Conservation (phyloP, 1,140 invertebrate genomes). For the Lamellibrachia luymesi region DNA sequence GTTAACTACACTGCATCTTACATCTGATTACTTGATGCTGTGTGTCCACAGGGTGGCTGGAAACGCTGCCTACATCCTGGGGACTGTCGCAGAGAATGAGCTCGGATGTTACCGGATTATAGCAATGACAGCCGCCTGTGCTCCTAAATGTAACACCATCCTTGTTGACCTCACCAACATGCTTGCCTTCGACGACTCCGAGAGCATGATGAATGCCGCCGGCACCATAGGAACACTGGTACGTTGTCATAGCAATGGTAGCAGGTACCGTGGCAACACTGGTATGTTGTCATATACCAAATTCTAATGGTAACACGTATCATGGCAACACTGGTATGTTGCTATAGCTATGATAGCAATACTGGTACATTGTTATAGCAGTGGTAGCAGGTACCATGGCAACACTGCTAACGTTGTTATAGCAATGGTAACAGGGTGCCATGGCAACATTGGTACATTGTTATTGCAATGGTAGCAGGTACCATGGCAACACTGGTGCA, state of each 20-base stretch:
- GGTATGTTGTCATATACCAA: too few species aligned
- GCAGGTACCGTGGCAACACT: too few species aligned
- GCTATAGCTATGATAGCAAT: not conserved
- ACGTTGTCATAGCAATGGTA: slow-evolving; percentile 18
- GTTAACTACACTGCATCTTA: too few species aligned
- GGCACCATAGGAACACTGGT: slow-evolving; percentile 57
- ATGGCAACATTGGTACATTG: too few species aligned
- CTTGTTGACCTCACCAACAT: slow-evolving; percentile 49
- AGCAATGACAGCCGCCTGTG: slow-evolving; percentile 39
- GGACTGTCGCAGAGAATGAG: slow-evolving; percentile 53
- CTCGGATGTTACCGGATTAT: slow-evolving; percentile 48
- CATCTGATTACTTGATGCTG: too few species aligned
- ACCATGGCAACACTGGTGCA: too few species aligned
- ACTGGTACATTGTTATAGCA: too few species aligned
- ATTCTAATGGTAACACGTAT: slow-evolving; percentile 31
- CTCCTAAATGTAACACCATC: slow-evolving; percentile 40
- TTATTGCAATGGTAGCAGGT: too few species aligned
- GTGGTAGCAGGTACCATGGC: too few species aligned
- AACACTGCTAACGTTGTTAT: too few species aligned
- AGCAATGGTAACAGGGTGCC: too few species aligned
- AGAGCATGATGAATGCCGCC: slow-evolving; percentile 57
- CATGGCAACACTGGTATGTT: slow-evolving; percentile 52
- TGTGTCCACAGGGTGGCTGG: slow-evolving; percentile 46
- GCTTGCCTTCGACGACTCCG: slow-evolving; percentile 52
- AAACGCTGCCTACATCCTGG: slow-evolving; percentile 55